Evolutionary conservation across 1,140 invertebrate genomes (phyloP), one percentile per base, ranked within the genome.

Genomic region (Delia radicum): DNA sequence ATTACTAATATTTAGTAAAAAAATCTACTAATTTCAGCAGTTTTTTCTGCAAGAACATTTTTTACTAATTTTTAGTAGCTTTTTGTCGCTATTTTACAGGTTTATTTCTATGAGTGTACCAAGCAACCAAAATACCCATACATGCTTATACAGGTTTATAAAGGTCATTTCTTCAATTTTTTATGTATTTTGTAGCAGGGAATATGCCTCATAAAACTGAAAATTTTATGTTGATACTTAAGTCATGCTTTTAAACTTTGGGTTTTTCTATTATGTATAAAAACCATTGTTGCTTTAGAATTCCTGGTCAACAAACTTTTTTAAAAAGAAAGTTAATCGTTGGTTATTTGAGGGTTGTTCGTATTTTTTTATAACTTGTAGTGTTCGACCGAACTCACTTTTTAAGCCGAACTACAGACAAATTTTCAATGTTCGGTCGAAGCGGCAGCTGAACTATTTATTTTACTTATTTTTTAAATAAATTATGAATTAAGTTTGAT

Each of bases 241-340:
- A 31, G 28, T 67, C 63, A 18, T 29, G 63, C 63, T 67, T 29
- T 67, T 31, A 31, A 65, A 65, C 10, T 65, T 65, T 65, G 24
- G 2, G 24, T 65, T 15, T 63, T 65, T 63, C 37, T 29, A 28
- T 65, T n/a, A 12, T 18, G 18, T 21, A n/a, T n/a, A 55, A 18
- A n/a, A 18, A 69, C 65, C 29, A 69, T 33, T 69, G 65, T 69
- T 69, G 12, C 31, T 69, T 15, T 26, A 18, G 27, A 12, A 3
- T 67, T 67, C 33, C 28, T 67, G 63, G 27, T 29, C 65, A 69
- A 37, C 65, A 69, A 69, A 33, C n/a, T 69, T 69, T 69, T 69
- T 69, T 31, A 5, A 69, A 69, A 69, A 18, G 29, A 33, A 69
- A 69, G 65, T 69, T 69, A 69, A 69, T 33, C 65, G 65, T 69